Evolutionary conservation across 2,113 vertebrate genomes (phyloP).

Genomic region (Neotoma lepida): DNA sequence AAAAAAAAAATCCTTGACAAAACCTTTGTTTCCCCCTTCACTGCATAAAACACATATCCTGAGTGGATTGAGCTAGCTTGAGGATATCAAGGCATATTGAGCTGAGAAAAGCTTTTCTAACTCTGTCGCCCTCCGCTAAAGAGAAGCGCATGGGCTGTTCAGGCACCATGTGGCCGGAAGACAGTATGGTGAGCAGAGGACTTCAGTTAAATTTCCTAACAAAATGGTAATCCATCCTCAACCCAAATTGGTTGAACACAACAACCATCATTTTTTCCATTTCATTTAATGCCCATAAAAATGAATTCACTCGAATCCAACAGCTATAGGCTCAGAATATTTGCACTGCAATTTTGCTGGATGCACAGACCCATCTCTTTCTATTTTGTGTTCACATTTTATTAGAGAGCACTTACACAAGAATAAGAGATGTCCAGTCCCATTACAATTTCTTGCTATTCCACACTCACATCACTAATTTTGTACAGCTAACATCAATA

Average conservation of each 20-base stretch:
- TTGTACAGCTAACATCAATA: not conserved
- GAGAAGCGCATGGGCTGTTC: not conserved
- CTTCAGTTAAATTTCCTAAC: constrained; percentile 42
- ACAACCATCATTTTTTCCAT: constrained; percentile 61
- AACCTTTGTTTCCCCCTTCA: not conserved
- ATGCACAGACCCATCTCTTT: not conserved
- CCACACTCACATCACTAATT: constrained; percentile 17
- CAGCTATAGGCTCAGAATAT: constrained; percentile 39
- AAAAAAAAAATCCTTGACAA: not conserved
- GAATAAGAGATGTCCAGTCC: constrained; percentile 21
- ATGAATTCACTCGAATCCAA: constrained; percentile 56
- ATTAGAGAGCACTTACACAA: constrained; percentile 40
- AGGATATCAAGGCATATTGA: not conserved
- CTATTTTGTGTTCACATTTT: constrained; percentile 40
- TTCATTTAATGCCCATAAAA: constrained; percentile 69
- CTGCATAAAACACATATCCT: not conserved
- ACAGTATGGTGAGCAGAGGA: not conserved
- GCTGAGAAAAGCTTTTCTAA: not conserved
- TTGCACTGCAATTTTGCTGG: constrained; percentile 17
- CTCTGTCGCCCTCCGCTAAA: not conserved
- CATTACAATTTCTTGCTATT: constrained; percentile 40
- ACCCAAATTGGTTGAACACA: constrained; percentile 53
- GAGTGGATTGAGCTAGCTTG: not conserved
- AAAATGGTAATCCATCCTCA: constrained; percentile 52
- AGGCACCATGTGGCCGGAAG: not conserved